These are phyloP conservation scores for Ormyrus nitidulus DNA, from an alignment of 2,888 invertebrate genomes.

Conservation along the genomic window DNA sequence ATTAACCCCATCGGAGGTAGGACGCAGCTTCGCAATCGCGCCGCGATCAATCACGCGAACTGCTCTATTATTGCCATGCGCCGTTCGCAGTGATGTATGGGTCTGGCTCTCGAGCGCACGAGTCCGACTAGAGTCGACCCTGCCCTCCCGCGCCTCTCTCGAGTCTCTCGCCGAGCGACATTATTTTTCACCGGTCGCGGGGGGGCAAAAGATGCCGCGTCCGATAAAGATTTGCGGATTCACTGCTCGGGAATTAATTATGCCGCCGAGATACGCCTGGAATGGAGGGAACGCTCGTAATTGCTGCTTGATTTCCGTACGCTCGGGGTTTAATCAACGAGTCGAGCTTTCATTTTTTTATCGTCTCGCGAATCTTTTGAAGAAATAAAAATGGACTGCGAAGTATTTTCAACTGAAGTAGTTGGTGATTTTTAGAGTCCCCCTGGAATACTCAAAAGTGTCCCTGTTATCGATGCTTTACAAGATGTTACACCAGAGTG, in stretches of 20 bases:
- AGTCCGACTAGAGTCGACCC: background rate
- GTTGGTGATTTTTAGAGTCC: no score
- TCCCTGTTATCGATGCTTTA: no score
- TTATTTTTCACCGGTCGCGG: conserved; percentile 35
- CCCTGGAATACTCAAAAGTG: no score
- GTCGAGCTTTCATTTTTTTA: no score
- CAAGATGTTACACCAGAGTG: no score
- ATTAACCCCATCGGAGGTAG: conserved; percentile 48
- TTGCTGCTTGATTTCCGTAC: no score
- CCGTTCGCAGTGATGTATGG: conserved; percentile 47
- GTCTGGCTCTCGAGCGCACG: background rate
- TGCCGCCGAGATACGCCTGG: background rate
- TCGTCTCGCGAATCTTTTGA: no score
- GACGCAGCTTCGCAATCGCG: conserved; percentile 43
- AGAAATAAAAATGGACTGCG: no score
- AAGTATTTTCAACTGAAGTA: no score
- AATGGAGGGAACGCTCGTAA: no score
- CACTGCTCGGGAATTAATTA: conserved; percentile 29
- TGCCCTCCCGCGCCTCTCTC: background rate
- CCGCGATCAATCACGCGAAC: conserved; percentile 52
- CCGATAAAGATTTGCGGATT: conserved; percentile 35
- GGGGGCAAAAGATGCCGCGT: background rate
- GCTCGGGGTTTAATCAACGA: no score
- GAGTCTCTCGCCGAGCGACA: background rate
- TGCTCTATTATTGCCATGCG: conserved; percentile 53